A percentile compares a stretch with the other conserved stretches of the same genome.
These are phyloP conservation scores for Temnothorax longispinosus DNA, from an alignment of 1,140 invertebrate genomes.

Conservation along the genomic window DNA sequence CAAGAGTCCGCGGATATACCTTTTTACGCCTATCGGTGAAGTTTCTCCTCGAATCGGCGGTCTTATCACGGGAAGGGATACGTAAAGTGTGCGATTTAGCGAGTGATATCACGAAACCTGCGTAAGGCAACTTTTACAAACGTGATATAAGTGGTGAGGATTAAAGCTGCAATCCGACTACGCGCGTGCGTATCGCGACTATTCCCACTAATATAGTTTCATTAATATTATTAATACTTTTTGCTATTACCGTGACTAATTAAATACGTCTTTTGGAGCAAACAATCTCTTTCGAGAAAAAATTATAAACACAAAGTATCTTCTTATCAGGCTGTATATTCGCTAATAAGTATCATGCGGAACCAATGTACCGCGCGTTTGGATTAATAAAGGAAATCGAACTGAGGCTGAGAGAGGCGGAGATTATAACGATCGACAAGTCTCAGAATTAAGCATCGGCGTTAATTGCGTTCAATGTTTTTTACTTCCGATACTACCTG, in stretches of 20 bases:
- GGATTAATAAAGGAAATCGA: not conserved
- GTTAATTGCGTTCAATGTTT: not conserved
- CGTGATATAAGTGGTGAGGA: not conserved
- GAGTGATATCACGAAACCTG: slow-evolving; percentile 22
- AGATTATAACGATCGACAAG: not conserved
- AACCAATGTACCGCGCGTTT: not conserved
- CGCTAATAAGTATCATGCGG: slow-evolving; percentile 47
- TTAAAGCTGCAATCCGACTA: slow-evolving; percentile 17
- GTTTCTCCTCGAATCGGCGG: slow-evolving; percentile 16
- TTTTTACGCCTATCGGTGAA: slow-evolving; percentile 21
- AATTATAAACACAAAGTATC: slow-evolving; percentile 45
- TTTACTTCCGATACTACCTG: not conserved
- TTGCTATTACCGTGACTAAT: slow-evolving; percentile 44
- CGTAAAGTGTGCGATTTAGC: not conserved
- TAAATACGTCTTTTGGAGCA: slow-evolving; percentile 47
- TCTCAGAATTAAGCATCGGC: slow-evolving; percentile 4
- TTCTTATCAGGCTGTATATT: slow-evolving; percentile 52
- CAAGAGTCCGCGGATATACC: not conserved
- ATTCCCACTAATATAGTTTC: slow-evolving; percentile 16
- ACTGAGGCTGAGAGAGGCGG: not conserved
- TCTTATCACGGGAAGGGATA: not conserved
- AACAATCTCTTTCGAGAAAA: not conserved
- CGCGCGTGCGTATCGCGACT: not conserved
- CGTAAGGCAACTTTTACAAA: not conserved
- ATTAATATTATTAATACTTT: slow-evolving; percentile 51